Evolutionary conservation across 2,888 invertebrate species (phyloP).

Genomic region (Dromius quadrimaculatus): DNA sequence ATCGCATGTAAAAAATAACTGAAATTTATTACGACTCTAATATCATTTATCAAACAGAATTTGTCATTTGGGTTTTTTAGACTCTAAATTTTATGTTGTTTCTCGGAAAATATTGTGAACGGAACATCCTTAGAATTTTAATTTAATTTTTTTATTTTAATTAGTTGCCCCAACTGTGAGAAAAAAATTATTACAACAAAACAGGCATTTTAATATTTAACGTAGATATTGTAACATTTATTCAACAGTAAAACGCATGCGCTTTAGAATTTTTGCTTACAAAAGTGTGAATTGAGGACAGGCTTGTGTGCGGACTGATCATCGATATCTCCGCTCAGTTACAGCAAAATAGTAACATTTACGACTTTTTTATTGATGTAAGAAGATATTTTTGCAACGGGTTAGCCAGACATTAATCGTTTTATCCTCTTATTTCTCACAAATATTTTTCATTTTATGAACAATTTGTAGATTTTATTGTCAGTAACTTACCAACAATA

Average conservation of each 20-base stretch:
- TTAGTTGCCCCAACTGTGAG: slow-evolving; percentile 17
- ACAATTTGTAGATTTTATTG: slow-evolving; percentile 22
- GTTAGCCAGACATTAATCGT: slow-evolving; percentile 32
- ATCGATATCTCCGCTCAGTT: slow-evolving; percentile 11
- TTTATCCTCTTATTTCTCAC: slow-evolving; percentile 19
- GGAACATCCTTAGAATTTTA: slow-evolving; percentile 16
- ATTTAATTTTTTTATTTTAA: slow-evolving; percentile 25
- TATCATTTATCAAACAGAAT: slow-evolving; percentile 48
- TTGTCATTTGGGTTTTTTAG: slow-evolving; percentile 35
- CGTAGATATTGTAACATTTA: neutral
- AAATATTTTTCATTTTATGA: slow-evolving; percentile 17
- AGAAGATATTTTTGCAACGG: slow-evolving; percentile 33
- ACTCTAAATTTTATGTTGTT: slow-evolving; percentile 43
- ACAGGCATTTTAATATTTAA: neutral
- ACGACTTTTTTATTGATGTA: slow-evolving; percentile 44
- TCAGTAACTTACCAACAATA: neutral
- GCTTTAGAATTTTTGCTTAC: neutral
- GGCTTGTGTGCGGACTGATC: slow-evolving; percentile 16
- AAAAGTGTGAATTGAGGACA: slow-evolving; percentile 1
- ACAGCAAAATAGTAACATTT: slow-evolving; percentile 15
- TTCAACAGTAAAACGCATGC: neutral
- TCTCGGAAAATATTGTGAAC: slow-evolving; percentile 36
- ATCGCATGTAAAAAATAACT: slow-evolving; percentile 39
- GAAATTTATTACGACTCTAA: slow-evolving; percentile 40
- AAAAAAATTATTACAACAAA: neutral